Percentiles rank a stretch among this genome's conserved stretches.
Conservation (phyloP, 2,797 vertebrate species). For the Sternarchorhynchus goeldii region DNA sequence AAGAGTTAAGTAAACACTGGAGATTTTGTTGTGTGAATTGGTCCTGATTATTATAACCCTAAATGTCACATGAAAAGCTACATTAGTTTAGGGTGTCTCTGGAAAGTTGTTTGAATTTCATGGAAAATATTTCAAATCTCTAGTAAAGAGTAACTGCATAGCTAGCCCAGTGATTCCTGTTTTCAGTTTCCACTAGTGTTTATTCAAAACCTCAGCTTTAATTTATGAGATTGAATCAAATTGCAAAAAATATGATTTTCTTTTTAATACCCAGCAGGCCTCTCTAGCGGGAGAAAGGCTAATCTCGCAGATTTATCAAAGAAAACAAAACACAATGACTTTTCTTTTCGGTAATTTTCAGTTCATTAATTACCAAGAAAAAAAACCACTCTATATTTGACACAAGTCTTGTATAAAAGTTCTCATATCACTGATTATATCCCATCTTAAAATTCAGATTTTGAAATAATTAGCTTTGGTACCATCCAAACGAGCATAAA, state of each 20-base stretch:
- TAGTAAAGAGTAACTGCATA: not conserved
- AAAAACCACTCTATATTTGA: too few species aligned
- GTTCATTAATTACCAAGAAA: not conserved
- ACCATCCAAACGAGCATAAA: constrained; percentile 1
- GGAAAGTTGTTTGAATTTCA: not conserved
- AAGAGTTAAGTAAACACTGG: too few species aligned
- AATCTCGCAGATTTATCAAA: constrained; percentile 11
- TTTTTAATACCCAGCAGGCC: too few species aligned
- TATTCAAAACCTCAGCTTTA: not conserved
- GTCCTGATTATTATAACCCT: too few species aligned
- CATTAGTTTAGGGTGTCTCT: not conserved
- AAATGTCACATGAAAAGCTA: too few species aligned
- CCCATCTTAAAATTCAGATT: not conserved
- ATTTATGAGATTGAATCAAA: not conserved
- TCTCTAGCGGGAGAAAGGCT: not conserved
- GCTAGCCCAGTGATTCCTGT: not conserved
- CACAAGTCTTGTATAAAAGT: not conserved
- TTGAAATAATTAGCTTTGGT: not conserved
- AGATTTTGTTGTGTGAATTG: too few species aligned
- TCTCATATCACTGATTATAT: not conserved
- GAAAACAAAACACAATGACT: not conserved
- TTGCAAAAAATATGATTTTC: not conserved
- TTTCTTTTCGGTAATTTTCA: not conserved
- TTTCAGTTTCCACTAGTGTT: not conserved
- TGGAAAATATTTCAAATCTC: too few species aligned